phyloP scores from a whole-genome alignment of 2,113 vertebrate genomes.

The Marmota flaviventris region DNA sequence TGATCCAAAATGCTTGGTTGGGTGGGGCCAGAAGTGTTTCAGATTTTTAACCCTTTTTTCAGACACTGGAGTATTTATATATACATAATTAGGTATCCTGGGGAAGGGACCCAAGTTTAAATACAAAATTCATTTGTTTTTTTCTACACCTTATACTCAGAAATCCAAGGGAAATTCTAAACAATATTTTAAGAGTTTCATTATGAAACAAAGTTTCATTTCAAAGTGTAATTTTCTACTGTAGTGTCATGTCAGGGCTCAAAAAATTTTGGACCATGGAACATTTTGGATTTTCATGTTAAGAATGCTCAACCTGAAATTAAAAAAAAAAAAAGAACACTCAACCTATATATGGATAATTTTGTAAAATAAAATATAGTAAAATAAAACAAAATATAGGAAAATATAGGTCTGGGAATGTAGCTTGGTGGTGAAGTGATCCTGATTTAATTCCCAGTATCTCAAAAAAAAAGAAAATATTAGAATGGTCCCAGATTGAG shows the following conservation, averaged over 20 bases:
- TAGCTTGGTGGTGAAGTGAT: too few species aligned
- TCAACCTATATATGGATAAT: not conserved
- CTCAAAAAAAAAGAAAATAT: too few species aligned
- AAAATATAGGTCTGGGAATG: too few species aligned
- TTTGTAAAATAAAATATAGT: constrained; percentile 31
- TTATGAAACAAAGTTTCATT: not conserved
- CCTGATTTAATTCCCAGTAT: too few species aligned
- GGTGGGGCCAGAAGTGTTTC: not conserved
- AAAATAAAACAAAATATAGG: too few species aligned
- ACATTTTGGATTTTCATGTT: not conserved
- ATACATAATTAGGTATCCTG: not conserved
- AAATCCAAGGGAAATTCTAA: not conserved
- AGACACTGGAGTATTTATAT: not conserved
- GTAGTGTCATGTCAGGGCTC: not conserved
- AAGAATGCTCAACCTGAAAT: not conserved
- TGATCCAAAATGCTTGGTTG: not conserved
- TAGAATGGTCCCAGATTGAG: not conserved
- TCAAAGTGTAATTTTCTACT: not conserved
- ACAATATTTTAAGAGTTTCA: not conserved
- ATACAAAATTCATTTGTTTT: not conserved
- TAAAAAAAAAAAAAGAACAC: too few species aligned
- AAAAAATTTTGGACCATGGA: not conserved
- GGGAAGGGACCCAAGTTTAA: not conserved
- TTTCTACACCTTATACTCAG: not conserved
- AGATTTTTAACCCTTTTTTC: not conserved